Base-by-base conservation (phyloP, 2,797 vertebrate species). In the Borostomias antarcticus region DNA sequence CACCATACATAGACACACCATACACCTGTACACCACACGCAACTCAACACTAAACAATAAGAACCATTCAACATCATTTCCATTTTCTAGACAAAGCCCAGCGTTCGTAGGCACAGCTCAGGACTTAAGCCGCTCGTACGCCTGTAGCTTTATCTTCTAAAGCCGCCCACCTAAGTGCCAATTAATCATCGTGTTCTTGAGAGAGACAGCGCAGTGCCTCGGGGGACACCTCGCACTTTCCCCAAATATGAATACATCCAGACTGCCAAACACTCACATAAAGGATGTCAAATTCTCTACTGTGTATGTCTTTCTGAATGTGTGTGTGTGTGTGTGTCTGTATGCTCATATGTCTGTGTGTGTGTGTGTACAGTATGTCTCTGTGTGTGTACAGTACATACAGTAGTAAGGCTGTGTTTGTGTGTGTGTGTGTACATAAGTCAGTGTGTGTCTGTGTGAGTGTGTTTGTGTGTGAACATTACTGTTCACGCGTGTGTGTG, bases 71-170 rank as follows among this genome's bases (percentile, higher is more conserved):
- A 30, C 28, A 15, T 33, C 15, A 25, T 37, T 29, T 29, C 47
- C 40, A 60, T 59, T 48, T 25, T 48, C 45, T 58, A 45, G 29
- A 69, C 58, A 61, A 58, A 62, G 54, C 62, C 50, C 30, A 53
- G 62, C 33, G 53, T 79, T 77, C 74, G 74, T 54, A 75, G 62
- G 73, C 66, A 70, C 64, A 77, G 76, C 77, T 66, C 54, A 9
- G 43, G 63, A 75, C 70, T 70, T 85, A 86, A 87, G 76, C 70
- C 21, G n/a, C n/a, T n/a, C n/a, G n/a, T n/a, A n/a, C n/a, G n/a
- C n/a, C n/a, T n/a, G 3, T 48, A 74, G 74, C 73, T 86, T 86
- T 84, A 74, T 63, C 57, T 28, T 62, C 50, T 25, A 62, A 65
- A 56, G 32, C 29, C 48, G 60, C 19, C 77, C 63, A 75, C 72